Percentiles rank a stretch among this genome's conserved stretches.
phyloP scores from a whole-genome alignment of 37 sponge, comb jelly and placozoan genomes.

The Mnemiopsis leidyi region DNA sequence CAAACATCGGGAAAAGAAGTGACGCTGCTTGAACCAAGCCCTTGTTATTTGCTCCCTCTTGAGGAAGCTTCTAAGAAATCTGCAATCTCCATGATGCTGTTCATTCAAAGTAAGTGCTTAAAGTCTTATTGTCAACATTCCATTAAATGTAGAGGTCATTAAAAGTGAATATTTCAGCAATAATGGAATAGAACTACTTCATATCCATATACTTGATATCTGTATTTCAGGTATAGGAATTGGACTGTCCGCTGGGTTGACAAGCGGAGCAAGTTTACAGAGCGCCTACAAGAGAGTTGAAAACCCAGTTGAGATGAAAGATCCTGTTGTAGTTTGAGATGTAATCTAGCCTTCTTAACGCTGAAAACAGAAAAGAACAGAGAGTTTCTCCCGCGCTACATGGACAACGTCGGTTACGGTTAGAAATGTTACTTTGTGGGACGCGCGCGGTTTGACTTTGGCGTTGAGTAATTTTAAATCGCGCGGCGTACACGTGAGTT shows the following conservation, averaged over 20 bases:
- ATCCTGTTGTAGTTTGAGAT: conserved; percentile 18
- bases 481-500: conserved; percentile 14
- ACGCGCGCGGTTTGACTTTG: neutral
- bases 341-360: neutral
- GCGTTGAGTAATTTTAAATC: neutral
- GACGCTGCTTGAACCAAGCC: conserved; percentile 43
- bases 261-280: neutral
- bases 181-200: too few species aligned
- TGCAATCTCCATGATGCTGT: conserved; percentile 40
- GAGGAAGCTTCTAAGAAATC: conserved; percentile 14
- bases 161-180: too few species aligned
- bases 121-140: too few species aligned
- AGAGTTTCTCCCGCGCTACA: neutral
- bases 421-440: neutral
- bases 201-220: too few species aligned
- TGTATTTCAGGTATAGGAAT: conserved; percentile 33
- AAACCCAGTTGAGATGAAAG: neutral
- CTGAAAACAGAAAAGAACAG: too few species aligned
- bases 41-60: conserved; percentile 25
- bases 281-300: neutral
- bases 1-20: neutral
- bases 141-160: too few species aligned
- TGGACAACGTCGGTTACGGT: neutral
- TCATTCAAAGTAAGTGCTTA: conserved; percentile 61
- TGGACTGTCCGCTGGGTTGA: neutral